Evolutionary conservation across 2,888 invertebrate genomes (phyloP).

Genomic region (Colletes collaris): DNA sequence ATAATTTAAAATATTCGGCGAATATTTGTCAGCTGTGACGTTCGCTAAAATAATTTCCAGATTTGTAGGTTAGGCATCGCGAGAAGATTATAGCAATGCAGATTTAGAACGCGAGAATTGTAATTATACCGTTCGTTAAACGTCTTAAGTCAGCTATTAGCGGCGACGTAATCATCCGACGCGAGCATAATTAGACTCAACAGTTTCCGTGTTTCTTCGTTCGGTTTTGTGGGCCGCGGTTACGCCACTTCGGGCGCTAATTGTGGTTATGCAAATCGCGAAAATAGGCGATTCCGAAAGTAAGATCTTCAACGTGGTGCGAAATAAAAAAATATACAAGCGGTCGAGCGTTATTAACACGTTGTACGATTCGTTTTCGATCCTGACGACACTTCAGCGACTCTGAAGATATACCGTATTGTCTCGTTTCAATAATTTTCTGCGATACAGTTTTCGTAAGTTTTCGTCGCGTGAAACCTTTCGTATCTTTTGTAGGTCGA

Average conservation of each 20-base stretch:
- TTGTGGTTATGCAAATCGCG: constrained; percentile 12
- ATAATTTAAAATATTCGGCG: too few species aligned
- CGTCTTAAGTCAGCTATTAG: constrained; percentile 12
- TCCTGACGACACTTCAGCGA: too few species aligned
- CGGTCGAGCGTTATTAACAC: background rate
- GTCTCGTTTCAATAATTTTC: too few species aligned
- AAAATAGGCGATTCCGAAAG: background rate
- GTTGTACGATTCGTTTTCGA: background rate
- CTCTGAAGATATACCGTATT: too few species aligned
- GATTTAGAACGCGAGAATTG: constrained; percentile 16
- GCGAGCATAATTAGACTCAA: constrained; percentile 22
- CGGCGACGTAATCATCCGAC: constrained; percentile 17
- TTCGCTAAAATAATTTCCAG: too few species aligned
- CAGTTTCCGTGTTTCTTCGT: constrained; percentile 22
- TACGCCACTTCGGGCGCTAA: background rate
- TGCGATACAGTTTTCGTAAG: too few species aligned
- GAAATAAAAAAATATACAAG: background rate
- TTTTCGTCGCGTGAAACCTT: too few species aligned
- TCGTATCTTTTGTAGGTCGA: too few species aligned
- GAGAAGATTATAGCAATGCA: background rate
- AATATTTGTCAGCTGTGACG: too few species aligned
- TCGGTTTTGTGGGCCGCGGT: background rate
- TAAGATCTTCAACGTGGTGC: background rate
- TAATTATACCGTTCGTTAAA: constrained; percentile 15
- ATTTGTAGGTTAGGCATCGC: background rate